These are phyloP conservation scores for Dendroctonus ponderosae DNA, from an alignment of 1,140 invertebrate species.

Conservation along the genomic window DNA sequence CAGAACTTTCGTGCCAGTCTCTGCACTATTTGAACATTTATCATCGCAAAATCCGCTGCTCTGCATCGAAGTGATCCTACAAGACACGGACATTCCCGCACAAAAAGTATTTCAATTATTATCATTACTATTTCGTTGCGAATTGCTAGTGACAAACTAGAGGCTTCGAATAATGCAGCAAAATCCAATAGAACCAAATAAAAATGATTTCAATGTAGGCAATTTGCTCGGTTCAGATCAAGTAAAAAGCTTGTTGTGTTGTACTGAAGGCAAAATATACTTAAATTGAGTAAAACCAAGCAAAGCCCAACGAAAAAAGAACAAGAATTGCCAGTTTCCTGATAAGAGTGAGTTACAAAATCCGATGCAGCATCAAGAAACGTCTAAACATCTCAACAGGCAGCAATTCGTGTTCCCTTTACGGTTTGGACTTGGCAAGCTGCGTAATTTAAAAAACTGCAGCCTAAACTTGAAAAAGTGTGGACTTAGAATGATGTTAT, in stretches of 20 bases:
- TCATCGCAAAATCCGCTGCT: slow-evolving; percentile 35
- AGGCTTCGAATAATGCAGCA: neutral
- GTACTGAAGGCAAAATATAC: too few species aligned
- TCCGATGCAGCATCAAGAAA: too few species aligned
- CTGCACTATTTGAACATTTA: slow-evolving; percentile 40
- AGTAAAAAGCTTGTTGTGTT: too few species aligned
- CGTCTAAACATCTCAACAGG: too few species aligned
- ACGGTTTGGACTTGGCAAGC: too few species aligned
- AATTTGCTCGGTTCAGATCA: too few species aligned
- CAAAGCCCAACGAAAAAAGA: too few species aligned
- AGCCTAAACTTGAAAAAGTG: neutral
- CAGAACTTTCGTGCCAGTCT: slow-evolving; percentile 41
- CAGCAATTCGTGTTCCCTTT: too few species aligned
- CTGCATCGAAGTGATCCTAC: slow-evolving; percentile 34
- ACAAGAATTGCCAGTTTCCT: too few species aligned
- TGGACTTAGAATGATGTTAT: neutral
- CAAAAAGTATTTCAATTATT: neutral
- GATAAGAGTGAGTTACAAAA: too few species aligned
- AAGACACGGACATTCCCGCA: slow-evolving; percentile 28
- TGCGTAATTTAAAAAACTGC: too few species aligned
- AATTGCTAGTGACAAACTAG: neutral
- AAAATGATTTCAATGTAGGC: neutral
- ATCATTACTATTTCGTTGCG: neutral
- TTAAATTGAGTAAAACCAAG: too few species aligned
- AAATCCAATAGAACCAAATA: slow-evolving; percentile 2